Conservation (phyloP, 2,888 invertebrate genomes). For the Eutolmus rufibarbis region DNA sequence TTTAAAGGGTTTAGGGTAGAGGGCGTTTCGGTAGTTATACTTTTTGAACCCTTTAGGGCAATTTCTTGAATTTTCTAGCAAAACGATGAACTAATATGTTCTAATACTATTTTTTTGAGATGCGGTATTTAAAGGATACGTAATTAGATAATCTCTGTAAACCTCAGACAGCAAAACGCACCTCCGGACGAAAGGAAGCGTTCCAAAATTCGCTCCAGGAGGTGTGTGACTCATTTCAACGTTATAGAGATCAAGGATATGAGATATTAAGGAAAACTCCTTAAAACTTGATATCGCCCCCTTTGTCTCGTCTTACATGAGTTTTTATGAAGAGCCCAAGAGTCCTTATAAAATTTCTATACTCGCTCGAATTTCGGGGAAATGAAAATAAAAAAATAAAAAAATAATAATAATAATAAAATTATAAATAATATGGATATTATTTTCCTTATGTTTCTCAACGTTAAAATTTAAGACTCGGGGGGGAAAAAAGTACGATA, state of each 20-base stretch:
- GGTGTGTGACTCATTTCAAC: background rate
- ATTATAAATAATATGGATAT: no score
- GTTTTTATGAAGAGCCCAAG: constrained; percentile 18
- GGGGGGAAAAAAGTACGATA: background rate
- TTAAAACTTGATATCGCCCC: constrained; percentile 35
- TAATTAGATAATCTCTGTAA: background rate
- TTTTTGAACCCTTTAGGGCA: background rate
- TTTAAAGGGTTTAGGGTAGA: background rate
- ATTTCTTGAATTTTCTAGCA: background rate
- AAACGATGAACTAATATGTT: background rate
- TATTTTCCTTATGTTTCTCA: background rate
- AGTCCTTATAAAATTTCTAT: background rate
- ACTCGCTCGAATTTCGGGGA: background rate
- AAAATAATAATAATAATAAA: no score
- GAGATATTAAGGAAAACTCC: constrained; percentile 21
- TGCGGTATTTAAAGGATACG: background rate
- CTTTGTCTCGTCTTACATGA: background rate
- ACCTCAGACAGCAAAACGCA: no score
- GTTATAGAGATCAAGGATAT: background rate
- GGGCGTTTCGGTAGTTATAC: background rate
- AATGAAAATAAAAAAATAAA: background rate
- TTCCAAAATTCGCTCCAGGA: background rate
- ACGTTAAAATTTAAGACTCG: background rate
- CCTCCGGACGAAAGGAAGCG: no score
- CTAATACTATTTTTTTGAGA: no score